These are phyloP conservation scores for Microctenopoma stevenorrisi DNA, from an alignment of 2,797 vertebrate species.

Conservation along the genomic window DNA sequence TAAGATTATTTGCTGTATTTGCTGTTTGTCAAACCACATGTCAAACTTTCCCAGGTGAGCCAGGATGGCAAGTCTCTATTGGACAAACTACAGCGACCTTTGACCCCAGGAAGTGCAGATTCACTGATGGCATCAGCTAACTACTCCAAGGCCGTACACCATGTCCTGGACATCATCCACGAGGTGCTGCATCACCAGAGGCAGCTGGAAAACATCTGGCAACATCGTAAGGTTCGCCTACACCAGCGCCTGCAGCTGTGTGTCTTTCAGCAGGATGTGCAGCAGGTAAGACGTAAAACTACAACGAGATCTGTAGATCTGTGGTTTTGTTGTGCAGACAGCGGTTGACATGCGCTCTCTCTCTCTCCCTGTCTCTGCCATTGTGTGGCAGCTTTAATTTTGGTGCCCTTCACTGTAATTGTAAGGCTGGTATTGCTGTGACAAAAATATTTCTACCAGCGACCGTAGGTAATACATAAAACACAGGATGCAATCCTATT, in stretches of 20 bases:
- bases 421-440: too few relatives aligned
- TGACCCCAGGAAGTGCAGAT: constrained; percentile 95
- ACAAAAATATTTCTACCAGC: too few relatives aligned
- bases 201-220: constrained; percentile 98
- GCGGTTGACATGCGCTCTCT: not conserved
- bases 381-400: too few relatives aligned
- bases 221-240: constrained; percentile 97
- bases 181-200: constrained; percentile 98
- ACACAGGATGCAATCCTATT: too few relatives aligned
- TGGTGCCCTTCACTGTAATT: too few relatives aligned
- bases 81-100: constrained; percentile 95
- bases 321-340: not conserved
- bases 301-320: not conserved
- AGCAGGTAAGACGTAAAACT: constrained; percentile 86
- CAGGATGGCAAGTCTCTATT: constrained; percentile 97
- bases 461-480: not conserved
- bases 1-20: not conserved
- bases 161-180: constrained; percentile 95
- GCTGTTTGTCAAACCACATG: not conserved
- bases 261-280: constrained; percentile 98
- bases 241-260: constrained; percentile 97
- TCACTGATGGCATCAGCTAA: constrained; percentile 95
- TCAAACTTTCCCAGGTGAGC: constrained; percentile 86
- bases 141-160: constrained; percentile 97
- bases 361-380: too few relatives aligned